Evolutionary conservation across 2,797 vertebrate species (phyloP).

Genomic region (Mycteria americana): DNA sequence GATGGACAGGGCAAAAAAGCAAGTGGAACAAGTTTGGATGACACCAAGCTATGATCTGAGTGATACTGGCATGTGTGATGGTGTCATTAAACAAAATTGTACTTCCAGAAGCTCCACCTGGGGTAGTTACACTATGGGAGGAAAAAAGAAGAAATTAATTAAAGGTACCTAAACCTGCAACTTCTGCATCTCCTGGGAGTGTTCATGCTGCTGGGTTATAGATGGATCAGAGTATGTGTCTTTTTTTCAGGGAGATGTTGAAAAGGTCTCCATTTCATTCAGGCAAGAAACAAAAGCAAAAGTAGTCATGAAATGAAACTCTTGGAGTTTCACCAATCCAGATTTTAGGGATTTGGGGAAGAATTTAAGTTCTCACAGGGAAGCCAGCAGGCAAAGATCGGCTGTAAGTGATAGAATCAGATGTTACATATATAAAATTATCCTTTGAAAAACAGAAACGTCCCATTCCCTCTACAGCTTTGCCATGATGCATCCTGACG

Average conservation of each 20-base stretch:
- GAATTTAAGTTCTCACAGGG: background rate
- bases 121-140: background rate
- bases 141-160: background rate
- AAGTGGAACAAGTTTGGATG: conserved; percentile 35
- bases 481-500: background rate
- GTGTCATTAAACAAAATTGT: background rate
- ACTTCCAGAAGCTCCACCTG: background rate
- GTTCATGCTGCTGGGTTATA: background rate
- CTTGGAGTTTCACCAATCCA: background rate
- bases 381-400: conserved; percentile 38
- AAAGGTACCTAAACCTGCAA: background rate
- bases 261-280: background rate
- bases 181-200: background rate
- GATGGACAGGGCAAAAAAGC: background rate
- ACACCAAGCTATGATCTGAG: background rate
- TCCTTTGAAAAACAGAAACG: background rate
- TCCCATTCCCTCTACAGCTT: background rate
- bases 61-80: background rate
- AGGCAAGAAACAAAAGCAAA: background rate
- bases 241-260: background rate
- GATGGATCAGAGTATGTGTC: background rate
- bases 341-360: background rate
- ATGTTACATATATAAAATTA: background rate
- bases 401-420: conserved; percentile 17
- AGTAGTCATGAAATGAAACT: background rate